phyloP scores from a whole-genome alignment of 2,797 vertebrate species.

The Triplophysa bombifrons region DNA sequence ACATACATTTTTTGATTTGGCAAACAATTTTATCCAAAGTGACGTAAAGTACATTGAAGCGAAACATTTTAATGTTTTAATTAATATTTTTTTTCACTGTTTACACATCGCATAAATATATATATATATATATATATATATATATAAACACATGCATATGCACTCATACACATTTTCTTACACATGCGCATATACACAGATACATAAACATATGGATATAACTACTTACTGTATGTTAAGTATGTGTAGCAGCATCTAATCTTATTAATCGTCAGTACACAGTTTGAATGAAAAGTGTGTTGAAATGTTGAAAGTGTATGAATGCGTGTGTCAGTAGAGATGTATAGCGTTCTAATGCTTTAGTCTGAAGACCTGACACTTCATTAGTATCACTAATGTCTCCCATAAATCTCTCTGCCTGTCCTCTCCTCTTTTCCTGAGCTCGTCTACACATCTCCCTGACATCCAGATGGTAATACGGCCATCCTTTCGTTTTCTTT shows the following conservation, averaged over 20 bases:
- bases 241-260: neutral
- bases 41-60: too few species aligned
- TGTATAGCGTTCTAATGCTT: neutral
- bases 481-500: conserved; percentile 4
- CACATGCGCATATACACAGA: neutral
- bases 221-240: neutral
- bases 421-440: conserved; percentile 10
- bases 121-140: neutral
- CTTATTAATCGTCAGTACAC: neutral
- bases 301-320: neutral
- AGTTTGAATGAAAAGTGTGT: conserved; percentile 2
- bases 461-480: conserved; percentile 1
- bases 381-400: conserved; percentile 45
- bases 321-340: conserved; percentile 8
- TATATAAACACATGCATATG: neutral
- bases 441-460: neutral
- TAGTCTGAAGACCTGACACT: conserved; percentile 19
- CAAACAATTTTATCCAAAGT: too few species aligned
- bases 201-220: neutral
- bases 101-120: conserved; percentile 15
- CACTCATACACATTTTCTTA: too few species aligned
- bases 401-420: conserved; percentile 32
- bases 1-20: too few species aligned
- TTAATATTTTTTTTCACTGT: too few species aligned
- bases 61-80: too few species aligned